These are phyloP conservation scores for Tetraodon nigroviridis DNA, from an alignment of 2,113 vertebrate genomes.

Conservation along the genomic window DNA sequence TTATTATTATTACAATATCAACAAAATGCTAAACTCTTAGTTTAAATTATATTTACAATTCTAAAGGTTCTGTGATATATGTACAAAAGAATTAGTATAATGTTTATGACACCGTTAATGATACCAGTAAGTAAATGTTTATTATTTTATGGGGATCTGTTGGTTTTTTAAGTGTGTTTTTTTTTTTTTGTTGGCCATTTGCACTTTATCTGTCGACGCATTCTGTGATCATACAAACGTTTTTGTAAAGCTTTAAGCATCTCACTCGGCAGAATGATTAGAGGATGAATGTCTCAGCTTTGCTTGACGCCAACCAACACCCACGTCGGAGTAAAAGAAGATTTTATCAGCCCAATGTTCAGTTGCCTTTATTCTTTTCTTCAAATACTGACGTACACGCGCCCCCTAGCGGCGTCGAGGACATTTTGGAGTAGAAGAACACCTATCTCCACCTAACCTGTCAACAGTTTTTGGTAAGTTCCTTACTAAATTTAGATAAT, in stretches of 20 bases:
- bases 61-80: constrained; percentile 23
- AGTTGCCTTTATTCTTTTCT: too few species aligned
- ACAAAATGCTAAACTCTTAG: not conserved
- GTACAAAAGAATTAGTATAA: constrained; percentile 40
- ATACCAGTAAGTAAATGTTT: constrained; percentile 41
- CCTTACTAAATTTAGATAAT: too few species aligned
- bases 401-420: constrained; percentile 32
- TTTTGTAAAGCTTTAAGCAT: not conserved
- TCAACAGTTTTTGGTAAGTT: too few species aligned
- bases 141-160: constrained; percentile 55
- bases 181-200: constrained; percentile 47
- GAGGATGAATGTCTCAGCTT: constrained; percentile 19
- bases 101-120: constrained; percentile 48
- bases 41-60: constrained; percentile 39
- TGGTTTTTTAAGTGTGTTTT: constrained; percentile 27
- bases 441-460: too few species aligned
- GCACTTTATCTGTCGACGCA: constrained; percentile 65
- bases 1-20: not conserved
- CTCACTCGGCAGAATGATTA: constrained; percentile 2
- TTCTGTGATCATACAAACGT: constrained; percentile 41
- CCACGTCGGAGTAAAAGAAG: constrained; percentile 41
- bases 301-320: constrained; percentile 16
- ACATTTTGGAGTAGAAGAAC: too few species aligned
- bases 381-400: not conserved
- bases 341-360: not conserved